Conservation (phyloP, 2,797 vertebrate genomes). For the Sandelia bainsii region DNA sequence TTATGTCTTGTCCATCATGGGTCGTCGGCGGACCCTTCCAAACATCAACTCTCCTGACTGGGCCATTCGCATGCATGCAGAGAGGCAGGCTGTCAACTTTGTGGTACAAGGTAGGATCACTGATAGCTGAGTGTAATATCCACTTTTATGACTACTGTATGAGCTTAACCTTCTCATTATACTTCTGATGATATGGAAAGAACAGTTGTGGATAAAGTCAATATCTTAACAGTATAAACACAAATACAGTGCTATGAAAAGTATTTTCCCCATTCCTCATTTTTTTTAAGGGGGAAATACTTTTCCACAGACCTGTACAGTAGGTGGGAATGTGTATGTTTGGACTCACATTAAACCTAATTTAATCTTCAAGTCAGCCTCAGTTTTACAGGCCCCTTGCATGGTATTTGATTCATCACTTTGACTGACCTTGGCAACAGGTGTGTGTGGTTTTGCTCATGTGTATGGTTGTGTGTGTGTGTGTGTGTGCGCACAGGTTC, state of each 20-base stretch:
- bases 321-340: no score
- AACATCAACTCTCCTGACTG: slow-evolving; percentile 86
- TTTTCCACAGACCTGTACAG: no score
- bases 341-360: no score
- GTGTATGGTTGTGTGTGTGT: background rate
- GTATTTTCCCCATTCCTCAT: no score
- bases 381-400: no score
- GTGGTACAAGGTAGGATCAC: slow-evolving; percentile 90
- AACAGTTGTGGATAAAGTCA: background rate
- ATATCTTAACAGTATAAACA: no score
- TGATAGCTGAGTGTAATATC: background rate
- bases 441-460: background rate
- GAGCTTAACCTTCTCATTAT: background rate
- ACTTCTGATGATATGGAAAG: background rate
- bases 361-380: no score
- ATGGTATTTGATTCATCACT: background rate
- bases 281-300: no score
- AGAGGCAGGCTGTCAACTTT: slow-evolving; percentile 96
- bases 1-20: slow-evolving; percentile 91
- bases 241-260: no score
- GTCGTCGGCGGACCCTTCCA: slow-evolving; percentile 88
- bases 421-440: background rate
- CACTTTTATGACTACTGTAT: background rate
- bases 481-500: slow-evolving; percentile 81
- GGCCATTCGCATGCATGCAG: slow-evolving; percentile 88